phyloP scores from a whole-genome alignment of 2,113 vertebrate species.

The Leucopsar rothschildi region DNA sequence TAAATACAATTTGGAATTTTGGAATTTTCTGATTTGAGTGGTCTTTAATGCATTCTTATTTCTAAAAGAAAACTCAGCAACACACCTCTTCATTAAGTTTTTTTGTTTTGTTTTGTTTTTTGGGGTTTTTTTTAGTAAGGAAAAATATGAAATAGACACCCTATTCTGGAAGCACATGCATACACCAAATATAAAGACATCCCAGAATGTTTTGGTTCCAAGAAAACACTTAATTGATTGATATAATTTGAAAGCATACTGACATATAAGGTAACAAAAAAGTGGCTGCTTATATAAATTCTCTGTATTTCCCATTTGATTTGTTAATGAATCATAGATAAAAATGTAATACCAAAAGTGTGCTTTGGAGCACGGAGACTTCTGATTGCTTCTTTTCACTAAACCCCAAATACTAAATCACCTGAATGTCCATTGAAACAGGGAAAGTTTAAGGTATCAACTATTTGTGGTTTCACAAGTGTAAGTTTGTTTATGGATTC shows the following conservation, averaged over 20 bases:
- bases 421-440: neutral
- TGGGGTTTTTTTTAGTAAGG: no score
- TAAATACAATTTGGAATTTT: neutral
- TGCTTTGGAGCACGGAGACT: neutral
- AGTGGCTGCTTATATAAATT: neutral
- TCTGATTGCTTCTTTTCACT: neutral
- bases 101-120: no score
- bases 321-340: neutral
- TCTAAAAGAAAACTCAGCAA: neutral
- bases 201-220: neutral
- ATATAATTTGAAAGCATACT: neutral
- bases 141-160: neutral
- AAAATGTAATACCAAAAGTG: neutral
- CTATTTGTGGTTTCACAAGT: neutral
- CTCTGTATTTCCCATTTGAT: neutral
- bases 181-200: neutral
- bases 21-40: neutral
- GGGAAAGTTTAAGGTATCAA: neutral
- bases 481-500: neutral
- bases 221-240: neutral
- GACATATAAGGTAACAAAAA: neutral
- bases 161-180: neutral
- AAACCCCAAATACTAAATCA: neutral
- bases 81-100: neutral
- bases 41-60: neutral